Evolutionary conservation across 2,113 vertebrate genomes (phyloP), one percentile per base, ranked within the genome.

Genomic region (Archocentrus centrarchus): DNA sequence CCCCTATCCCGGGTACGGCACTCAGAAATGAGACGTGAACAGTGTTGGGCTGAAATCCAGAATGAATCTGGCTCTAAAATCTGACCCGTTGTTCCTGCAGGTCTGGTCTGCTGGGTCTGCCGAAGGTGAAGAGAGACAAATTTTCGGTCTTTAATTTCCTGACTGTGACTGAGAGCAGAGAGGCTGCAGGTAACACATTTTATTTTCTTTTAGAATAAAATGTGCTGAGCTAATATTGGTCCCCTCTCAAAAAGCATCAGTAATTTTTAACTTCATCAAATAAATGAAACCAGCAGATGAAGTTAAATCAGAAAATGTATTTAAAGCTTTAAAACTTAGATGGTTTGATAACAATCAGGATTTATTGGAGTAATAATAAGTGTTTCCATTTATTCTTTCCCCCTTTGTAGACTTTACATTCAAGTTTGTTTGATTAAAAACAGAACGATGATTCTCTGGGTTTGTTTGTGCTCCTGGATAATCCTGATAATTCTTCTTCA

Each of bases 111-210:
- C 95, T 97, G 59, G 98, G 98, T 14, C 89, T 99, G 75, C 97
- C 97, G 5, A 97, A 97, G 94, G 97, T 99, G 83, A 99, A 98
- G 95, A 96, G 97, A 63, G 98, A 99, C 89, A 99, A 98, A 84
- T 99, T 97, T 81, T 99, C 98, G 0, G 97, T 99, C 55, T 99
- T 99, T 87, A 99, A 98, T 95, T 99, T 99, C 92, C 92, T 99
- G 92, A 96, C 95, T 0, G 13, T 98, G 37, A 6, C 95, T 0
- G 97, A 97, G n/a, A 76, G 47, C 83, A n/a, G 44, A 53, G 75
- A 88, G 10, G 9, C 22, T 0, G 1, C 87, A 85, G 90, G 93
- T 79, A 30, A 27, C 27, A 27, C 27, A 27, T 27, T 27, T 27
- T 27, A 27, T 27, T 27, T 3, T 27, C 27, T 27, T 27, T 27